A percentile compares a stretch with the other conserved stretches of the same genome.
Evolutionary conservation across 64 coral and sea anemone genomes (phyloP).

Genomic region (Pachyseris speciosa): DNA sequence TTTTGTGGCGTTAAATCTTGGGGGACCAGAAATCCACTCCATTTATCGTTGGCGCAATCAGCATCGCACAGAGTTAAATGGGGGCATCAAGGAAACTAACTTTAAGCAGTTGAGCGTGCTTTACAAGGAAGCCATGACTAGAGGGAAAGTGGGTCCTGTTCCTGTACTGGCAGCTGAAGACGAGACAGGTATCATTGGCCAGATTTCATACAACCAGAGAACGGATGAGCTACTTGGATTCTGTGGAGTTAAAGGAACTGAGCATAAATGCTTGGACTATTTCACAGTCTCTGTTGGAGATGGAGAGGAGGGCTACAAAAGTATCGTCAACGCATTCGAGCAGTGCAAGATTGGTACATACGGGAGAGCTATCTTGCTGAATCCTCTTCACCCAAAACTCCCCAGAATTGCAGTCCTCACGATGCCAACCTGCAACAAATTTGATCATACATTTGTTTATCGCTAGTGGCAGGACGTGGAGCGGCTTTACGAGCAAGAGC

Average conservation of each 20-base stretch:
- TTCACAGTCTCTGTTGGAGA: constrained; percentile 15
- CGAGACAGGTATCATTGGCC: background rate
- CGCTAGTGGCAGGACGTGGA: constrained; percentile 31
- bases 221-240: constrained; percentile 34
- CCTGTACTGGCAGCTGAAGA: constrained; percentile 30
- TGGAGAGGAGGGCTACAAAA: background rate
- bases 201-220: background rate
- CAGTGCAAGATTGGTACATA: constrained; percentile 2
- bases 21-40: background rate
- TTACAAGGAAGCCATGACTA: constrained; percentile 8
- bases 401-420: constrained; percentile 5
- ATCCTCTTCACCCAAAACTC: constrained; percentile 20
- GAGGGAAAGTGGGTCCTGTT: background rate
- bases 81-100: background rate
- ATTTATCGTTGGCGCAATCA: background rate
- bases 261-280: constrained; percentile 12
- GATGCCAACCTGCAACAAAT: constrained; percentile 50
- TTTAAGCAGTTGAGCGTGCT: background rate
- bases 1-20: background rate
- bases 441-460: constrained; percentile 9
- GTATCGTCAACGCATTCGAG: background rate
- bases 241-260: constrained; percentile 27
- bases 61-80: background rate
- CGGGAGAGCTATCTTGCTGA: constrained; percentile 36
- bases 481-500: background rate